Evolutionary conservation across 2,113 vertebrate species (phyloP).

Genomic region (Myiagra hebetior): DNA sequence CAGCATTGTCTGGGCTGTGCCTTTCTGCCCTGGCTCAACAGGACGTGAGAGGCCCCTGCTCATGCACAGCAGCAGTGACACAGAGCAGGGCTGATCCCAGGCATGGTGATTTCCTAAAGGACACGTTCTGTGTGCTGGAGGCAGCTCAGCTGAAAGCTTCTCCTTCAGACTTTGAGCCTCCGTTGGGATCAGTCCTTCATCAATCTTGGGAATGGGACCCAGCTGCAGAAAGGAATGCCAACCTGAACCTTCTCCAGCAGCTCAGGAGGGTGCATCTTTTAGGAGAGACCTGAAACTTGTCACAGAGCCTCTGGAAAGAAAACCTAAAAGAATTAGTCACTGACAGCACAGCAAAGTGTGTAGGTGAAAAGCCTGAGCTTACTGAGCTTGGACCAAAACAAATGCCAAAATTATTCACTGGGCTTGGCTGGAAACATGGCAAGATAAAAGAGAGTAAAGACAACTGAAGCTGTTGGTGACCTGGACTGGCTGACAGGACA

Average conservation of each 20-base stretch:
- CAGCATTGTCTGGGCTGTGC: not conserved
- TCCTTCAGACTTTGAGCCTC: not conserved
- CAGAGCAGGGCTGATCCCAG: not conserved
- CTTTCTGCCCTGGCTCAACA: not conserved
- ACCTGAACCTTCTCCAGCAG: not conserved
- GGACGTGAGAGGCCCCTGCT: not conserved
- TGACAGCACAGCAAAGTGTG: not conserved
- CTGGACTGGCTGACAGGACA: not conserved
- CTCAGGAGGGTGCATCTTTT: not conserved
- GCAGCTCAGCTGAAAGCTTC: not conserved
- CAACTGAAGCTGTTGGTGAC: not conserved
- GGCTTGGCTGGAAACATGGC: not conserved
- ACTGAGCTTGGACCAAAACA: not conserved
- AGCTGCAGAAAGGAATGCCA: not conserved
- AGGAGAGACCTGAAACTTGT: not conserved
- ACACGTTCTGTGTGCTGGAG: not conserved
- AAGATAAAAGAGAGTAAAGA: not conserved
- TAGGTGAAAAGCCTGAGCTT: not conserved
- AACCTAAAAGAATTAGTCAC: not conserved
- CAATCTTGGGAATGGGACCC: not conserved
- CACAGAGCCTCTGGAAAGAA: not conserved
- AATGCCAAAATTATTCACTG: not conserved
- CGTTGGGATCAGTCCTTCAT: not conserved
- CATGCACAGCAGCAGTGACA: not conserved
- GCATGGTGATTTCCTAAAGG: not conserved